Percentiles rank a stretch among this genome's conserved stretches.
These are phyloP conservation scores for Andrena cerasifolii DNA, from an alignment of 1,140 invertebrate genomes.

Conservation along the genomic window DNA sequence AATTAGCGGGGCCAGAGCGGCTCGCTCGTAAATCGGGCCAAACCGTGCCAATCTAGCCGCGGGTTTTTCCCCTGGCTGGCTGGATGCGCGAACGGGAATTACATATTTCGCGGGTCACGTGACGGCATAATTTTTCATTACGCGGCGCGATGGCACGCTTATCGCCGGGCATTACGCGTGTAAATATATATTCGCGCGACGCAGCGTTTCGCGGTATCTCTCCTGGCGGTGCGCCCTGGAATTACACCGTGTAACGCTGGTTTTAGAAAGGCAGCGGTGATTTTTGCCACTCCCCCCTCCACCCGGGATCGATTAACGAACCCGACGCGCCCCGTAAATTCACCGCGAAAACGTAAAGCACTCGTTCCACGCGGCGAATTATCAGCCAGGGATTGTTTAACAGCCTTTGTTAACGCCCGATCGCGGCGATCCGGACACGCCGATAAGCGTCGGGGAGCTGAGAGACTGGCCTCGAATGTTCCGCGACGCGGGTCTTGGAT, in stretches of 20 bases:
- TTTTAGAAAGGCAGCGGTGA: slow-evolving; percentile 7
- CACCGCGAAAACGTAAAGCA: slow-evolving; percentile 16
- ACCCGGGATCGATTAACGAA: slow-evolving; percentile 13
- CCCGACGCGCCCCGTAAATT: slow-evolving; percentile 24
- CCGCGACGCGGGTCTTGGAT: slow-evolving; percentile 3
- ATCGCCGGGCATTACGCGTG: not conserved
- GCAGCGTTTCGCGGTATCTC: not conserved
- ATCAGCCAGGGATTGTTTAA: slow-evolving; percentile 15
- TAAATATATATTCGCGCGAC: not conserved
- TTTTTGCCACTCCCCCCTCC: too few species aligned
- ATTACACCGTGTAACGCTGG: not conserved
- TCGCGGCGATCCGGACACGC: not conserved
- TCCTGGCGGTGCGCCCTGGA: not conserved
- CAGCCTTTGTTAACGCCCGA: slow-evolving; percentile 18
- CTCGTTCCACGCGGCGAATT: slow-evolving; percentile 7
- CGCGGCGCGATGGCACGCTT: not conserved
- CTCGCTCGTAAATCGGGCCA: not conserved
- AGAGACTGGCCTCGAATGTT: slow-evolving; percentile 12
- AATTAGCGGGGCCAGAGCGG: not conserved
- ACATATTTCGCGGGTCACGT: slow-evolving; percentile 34
- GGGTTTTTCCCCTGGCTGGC: not conserved
- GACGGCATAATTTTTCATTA: slow-evolving; percentile 30
- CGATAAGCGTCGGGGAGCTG: slow-evolving; percentile 7
- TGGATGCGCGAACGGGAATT: not conserved
- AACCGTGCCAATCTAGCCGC: not conserved